Percentiles rank a stretch among this genome's conserved stretches.
phyloP scores from a whole-genome alignment of 2,888 invertebrate genomes.

The Ectemnius cavifrons region DNA sequence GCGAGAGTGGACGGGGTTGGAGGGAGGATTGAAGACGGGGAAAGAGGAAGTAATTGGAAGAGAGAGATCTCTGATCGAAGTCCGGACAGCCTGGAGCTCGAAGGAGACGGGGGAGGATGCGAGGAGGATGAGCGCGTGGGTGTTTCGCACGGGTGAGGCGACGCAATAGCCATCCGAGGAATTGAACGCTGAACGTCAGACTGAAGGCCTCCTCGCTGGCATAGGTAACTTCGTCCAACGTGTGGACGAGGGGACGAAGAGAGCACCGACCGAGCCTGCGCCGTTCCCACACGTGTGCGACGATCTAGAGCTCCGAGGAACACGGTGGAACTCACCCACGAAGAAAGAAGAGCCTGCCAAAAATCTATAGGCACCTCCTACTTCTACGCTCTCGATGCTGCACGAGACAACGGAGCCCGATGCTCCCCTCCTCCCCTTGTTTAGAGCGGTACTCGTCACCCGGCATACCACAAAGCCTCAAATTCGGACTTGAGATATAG shows the following conservation, averaged over 20 bases:
- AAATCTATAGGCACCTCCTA: constrained; percentile 58
- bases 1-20: no score
- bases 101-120: constrained; percentile 1
- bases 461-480: no score
- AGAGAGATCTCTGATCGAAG: constrained; percentile 20
- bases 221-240: constrained; percentile 60
- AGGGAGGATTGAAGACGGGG: not conserved
- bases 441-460: not conserved
- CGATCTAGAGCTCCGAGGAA: constrained; percentile 38
- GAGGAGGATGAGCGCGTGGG: constrained; percentile 51
- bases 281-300: constrained; percentile 57
- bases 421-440: not conserved
- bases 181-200: constrained; percentile 72
- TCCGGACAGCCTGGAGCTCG: not conserved
- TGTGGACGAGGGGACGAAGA: constrained; percentile 40
- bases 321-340: constrained; percentile 29
- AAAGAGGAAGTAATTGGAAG: constrained; percentile 6
- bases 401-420: no score
- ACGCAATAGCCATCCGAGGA: constrained; percentile 66
- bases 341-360: constrained; percentile 58
- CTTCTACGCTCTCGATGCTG: not conserved
- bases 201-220: constrained; percentile 65
- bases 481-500: no score
- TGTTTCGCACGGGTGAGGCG: constrained; percentile 52
- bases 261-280: constrained; percentile 64